These are phyloP conservation scores for Cnemophilus loriae DNA, from an alignment of 2,113 vertebrate genomes.

Conservation along the genomic window DNA sequence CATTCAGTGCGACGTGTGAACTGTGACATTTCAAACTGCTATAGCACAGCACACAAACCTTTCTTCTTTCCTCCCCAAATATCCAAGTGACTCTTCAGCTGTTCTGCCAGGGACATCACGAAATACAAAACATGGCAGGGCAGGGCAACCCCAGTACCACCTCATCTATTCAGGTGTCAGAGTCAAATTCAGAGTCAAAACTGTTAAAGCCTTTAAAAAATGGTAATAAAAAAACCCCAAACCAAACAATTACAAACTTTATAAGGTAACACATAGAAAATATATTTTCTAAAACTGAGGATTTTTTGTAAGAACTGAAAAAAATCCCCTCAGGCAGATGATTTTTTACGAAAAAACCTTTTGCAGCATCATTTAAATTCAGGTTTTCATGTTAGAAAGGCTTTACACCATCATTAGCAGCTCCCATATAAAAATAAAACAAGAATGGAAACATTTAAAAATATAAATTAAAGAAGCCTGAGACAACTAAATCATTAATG, in stretches of 20 bases:
- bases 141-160: neutral
- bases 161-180: neutral
- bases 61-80: conserved; percentile 71
- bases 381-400: neutral
- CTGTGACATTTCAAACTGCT: neutral
- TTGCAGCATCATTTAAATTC: neutral
- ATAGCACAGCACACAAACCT: neutral
- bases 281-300: neutral
- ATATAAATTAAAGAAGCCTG: neutral
- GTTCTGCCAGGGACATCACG: neutral
- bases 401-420: neutral
- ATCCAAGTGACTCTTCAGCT: conserved; percentile 52
- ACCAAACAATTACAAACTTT: neutral
- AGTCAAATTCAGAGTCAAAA: neutral
- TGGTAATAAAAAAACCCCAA: rapidly evolving
- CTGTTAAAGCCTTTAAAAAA: neutral
- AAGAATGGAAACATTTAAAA: neutral
- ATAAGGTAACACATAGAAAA: neutral
- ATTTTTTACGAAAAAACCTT: neutral
- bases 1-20: neutral
- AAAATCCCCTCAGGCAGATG: neutral
- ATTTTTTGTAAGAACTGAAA: neutral
- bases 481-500: neutral
- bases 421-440: neutral
- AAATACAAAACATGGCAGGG: neutral